Evolutionary conservation across 2,113 vertebrate species (phyloP), one percentile per base, ranked within the genome.

Genomic region (Atlantisia rogersi): DNA sequence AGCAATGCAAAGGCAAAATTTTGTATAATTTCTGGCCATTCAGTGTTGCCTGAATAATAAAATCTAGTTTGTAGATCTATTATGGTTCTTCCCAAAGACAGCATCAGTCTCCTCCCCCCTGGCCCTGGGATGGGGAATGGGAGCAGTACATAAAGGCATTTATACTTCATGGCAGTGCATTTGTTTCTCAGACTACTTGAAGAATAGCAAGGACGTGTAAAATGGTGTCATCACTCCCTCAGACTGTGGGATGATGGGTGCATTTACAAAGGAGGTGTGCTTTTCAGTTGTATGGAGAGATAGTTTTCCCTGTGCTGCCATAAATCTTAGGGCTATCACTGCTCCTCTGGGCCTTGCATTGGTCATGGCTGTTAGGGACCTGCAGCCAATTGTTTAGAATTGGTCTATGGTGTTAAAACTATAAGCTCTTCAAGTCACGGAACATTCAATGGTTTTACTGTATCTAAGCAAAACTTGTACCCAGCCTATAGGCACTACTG

Each of bases 1-100:
- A 71, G 18, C 9, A 56, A 56, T 48, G 40, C 9, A 79, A 70
- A 94, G 56, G 2, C 6, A 69, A 76, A 82, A 12, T 65, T 65
- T 52, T 63, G 15, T 73, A 53, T 76, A 76, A 84, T 92, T 93
- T 86, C 77, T 92, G 86, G 40, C n/a, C 37, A 76, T 83, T 89
- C 65, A 50, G 0, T 50, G 70, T 44, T 86, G 67, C 77, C 83
- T 87, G 35, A 82, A 44, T 64, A 39, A 91, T 79, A 84, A 88
- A 95, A 84, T 55, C 80, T 64, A 46, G 77, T 44, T 64, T 46
- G 48, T 82, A 76, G 75, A 50, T 80, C 81, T 89, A 20, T 87
- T 69, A 76, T 14, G 21, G 53, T 12, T 67, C 62, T 87, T 95
- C 78, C 64, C 46, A 71, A 86, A 84, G 91, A 84, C 12, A 35